Evolutionary conservation across 2,113 vertebrate species (phyloP), one percentile per base, ranked within the genome.

Genomic region (Platichthys stellatus): DNA sequence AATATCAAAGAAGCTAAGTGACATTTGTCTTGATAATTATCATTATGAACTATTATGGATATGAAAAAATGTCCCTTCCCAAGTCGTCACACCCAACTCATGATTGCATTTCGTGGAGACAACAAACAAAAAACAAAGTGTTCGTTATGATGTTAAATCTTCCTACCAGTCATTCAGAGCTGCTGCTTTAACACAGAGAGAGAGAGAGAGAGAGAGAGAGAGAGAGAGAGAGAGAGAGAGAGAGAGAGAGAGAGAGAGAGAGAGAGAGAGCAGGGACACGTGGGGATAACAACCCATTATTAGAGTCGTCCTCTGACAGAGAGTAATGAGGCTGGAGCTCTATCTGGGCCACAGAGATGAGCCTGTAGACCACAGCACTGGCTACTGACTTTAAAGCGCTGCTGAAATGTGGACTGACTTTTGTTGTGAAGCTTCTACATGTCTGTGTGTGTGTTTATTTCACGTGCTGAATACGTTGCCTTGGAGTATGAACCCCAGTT

Each of bases 281-380:
- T 88, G 90, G 90, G 88, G 78, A 89, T 81, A 84, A 88, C 74
- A 69, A 76, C 80, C 88, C 89, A 86, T 90, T 92, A 92, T 94
- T 94, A 93, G 92, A 88, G 83, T 72, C 80, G 64, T 80, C 86
- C 69, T 83, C 89, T 94, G 92, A 93, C 88, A 80, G 80, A 89
- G 92, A 94, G 75, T 92, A 94, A 93, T 90, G 90, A 94, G 93
- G 86, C 86, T 90, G 74, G 83, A 86, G 68, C 54, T 58, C 82
- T 91, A 91, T 92, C 88, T 94, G 89, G 92, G 93, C 90, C 93
- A 92, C 63, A 78, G 81, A 83, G 83, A 86, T 64, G 71, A 87
- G 83, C 76, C 63, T 77, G 35, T 65, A 75, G 80, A 78, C 84
- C 74, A 64, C 67, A 60, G 66, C 82, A 60, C 71, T 59, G 63